A percentile compares a stretch with the other conserved stretches of the same genome.
phyloP scores from a whole-genome alignment of 2,888 invertebrate species.

The Xiphydria camelus region DNA sequence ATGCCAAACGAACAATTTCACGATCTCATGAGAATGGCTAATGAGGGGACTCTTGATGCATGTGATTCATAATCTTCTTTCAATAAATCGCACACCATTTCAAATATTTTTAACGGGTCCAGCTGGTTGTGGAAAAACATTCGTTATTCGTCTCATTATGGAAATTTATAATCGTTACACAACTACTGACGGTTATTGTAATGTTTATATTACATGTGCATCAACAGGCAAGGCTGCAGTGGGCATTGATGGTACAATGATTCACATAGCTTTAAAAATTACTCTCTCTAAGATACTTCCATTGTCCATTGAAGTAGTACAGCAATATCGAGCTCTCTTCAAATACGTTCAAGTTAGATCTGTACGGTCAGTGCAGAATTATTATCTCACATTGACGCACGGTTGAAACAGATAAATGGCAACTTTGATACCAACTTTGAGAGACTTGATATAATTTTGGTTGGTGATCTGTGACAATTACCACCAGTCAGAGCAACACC shows the following conservation, averaged over 20 bases:
- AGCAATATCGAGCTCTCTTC: not conserved
- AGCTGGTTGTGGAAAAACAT: conserved; percentile 40
- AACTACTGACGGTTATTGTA: conserved; percentile 42
- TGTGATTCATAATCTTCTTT: conserved; percentile 8
- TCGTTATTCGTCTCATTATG: conserved; percentile 47
- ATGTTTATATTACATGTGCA: conserved; percentile 47
- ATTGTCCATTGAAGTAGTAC: conserved; percentile 1
- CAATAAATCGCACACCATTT: conserved; percentile 6
- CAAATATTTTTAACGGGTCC: conserved; percentile 25
- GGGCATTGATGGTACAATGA: conserved; percentile 36
- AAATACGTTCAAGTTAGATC: conserved; percentile 28
- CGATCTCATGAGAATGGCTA: conserved; percentile 22
- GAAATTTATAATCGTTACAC: conserved; percentile 43
- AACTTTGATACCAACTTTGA: conserved; percentile 39
- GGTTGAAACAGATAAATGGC: conserved; percentile 40
- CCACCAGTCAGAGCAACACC: conserved; percentile 40
- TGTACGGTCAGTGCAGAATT: conserved; percentile 41
- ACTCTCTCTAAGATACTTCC: conserved; percentile 25
- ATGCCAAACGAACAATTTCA: conserved; percentile 22
- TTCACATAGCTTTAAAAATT: conserved; percentile 35
- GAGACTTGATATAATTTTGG: conserved; percentile 39
- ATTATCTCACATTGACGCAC: conserved; percentile 32
- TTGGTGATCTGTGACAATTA: conserved; percentile 44
- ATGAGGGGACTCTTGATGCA: conserved; percentile 21
- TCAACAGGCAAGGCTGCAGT: conserved; percentile 40